These are phyloP conservation scores for Strongylocentrotus purpuratus DNA, from an alignment of 35 echinoderm and acorn worm species.

Conservation along the genomic window DNA sequence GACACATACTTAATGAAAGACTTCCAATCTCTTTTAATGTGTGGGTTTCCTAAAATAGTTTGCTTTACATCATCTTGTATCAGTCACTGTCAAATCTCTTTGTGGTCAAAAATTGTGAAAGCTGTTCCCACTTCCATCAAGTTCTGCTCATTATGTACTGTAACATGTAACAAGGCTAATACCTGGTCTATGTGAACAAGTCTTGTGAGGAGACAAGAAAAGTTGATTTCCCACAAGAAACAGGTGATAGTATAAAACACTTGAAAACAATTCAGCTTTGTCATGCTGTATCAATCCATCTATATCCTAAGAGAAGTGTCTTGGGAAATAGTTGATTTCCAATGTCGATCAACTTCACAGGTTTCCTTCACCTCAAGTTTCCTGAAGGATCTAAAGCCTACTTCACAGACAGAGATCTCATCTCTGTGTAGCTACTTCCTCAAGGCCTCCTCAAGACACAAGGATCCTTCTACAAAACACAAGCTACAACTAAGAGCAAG, in stretches of 20 bases:
- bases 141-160: neutral
- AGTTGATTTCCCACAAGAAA: neutral
- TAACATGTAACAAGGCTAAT: neutral
- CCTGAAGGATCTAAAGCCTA: neutral
- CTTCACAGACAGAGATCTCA: neutral
- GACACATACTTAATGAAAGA: slow-evolving; percentile 18
- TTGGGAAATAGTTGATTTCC: neutral
- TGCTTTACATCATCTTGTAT: neutral
- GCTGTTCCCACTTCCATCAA: neutral
- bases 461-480: neutral
- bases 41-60: neutral
- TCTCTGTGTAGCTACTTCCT: neutral
- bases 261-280: neutral
- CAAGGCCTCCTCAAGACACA: neutral
- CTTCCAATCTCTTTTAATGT: slow-evolving; percentile 18
- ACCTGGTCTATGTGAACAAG: neutral
- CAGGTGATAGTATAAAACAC: neutral
- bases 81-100: neutral
- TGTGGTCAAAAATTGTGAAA: neutral
- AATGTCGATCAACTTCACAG: slow-evolving; percentile 17
- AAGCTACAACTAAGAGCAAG: neutral
- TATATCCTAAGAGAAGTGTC: neutral
- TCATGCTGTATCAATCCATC: slow-evolving; percentile 2
- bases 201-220: neutral
- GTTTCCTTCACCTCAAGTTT: neutral